Base-by-base conservation (phyloP, 2,888 invertebrate species). In the Sarcophaga carnaria region DNA sequence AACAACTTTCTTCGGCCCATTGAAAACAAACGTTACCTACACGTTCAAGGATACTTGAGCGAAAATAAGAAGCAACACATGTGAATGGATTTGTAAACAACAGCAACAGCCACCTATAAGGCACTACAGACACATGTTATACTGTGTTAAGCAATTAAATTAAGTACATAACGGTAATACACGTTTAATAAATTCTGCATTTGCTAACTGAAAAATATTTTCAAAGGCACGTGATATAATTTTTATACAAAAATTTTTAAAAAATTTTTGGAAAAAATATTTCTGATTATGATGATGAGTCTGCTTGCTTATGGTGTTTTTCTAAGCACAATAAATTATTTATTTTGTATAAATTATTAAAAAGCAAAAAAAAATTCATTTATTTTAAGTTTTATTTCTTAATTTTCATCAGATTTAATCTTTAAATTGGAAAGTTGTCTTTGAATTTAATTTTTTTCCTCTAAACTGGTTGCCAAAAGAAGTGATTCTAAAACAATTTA, bases 51-150 rank as follows among this genome's bases (percentile, higher is more conserved):
- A 59, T 60, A 54, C 22, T 17, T 71, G 54, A 12, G 3, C 5
- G 17, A 27, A 63, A 70, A 47, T 27, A 78, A 78, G 47, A 47
- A 45, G 22, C 66, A 60, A 62, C 81, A 27, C 75, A 75, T 63
- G 75, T 81, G 47, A 45, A 22, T 17, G 37, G 75, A 81, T 81
- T 81, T 62, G 60, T 5, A 69, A 45, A 45, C 45, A 66, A 1
- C 59, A 72, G 14, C 27, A 45, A 72, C 17, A 77, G 59, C 20
- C 14, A 17, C 5, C 14, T 54, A 54, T 54, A 17, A 1, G 54
- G 17, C 17, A 17, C 3, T 17, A 54, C 17, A 17, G 17, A 4
- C 12, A 54, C 54, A 54, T 54, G 14, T 54, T 54, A 10, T 54
- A 37, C 37, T 10, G 37, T 37, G 37, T 37, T 37, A 37, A 10